Conservation (phyloP, 2,113 vertebrate genomes). For the Solea senegalensis region DNA sequence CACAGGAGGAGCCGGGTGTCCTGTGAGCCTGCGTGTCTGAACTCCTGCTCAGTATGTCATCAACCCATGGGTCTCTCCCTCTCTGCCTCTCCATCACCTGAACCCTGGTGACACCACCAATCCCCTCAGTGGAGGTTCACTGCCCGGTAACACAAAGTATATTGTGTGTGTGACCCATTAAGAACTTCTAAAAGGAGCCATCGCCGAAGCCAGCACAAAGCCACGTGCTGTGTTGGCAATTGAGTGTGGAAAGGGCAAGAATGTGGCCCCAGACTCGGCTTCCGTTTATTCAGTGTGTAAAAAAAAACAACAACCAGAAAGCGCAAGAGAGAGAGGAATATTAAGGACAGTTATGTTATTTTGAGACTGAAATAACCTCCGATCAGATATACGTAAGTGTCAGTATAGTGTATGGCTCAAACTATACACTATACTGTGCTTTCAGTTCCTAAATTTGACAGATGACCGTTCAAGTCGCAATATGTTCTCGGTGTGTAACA, state of each 20-base stretch:
- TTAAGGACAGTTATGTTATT: conserved; percentile 36
- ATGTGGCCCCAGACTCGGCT: conserved; percentile 66
- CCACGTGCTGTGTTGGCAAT: conserved; percentile 69
- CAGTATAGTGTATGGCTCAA: no score
- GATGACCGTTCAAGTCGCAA: no score
- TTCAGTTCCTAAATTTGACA: no score
- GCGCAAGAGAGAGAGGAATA: conserved; percentile 8
- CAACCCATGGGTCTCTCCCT: background rate
- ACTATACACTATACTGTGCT: no score
- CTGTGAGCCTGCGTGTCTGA: background rate
- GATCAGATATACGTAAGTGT: no score
- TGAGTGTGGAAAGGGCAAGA: conserved; percentile 67
- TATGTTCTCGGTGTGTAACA: no score
- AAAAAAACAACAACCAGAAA: background rate
- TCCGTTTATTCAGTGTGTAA: conserved; percentile 44
- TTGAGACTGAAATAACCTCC: background rate
- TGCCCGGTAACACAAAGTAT: conserved; percentile 51
- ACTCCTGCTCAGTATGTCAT: background rate
- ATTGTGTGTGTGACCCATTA: conserved; percentile 64
- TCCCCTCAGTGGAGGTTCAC: conserved; percentile 44
- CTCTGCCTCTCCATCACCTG: conserved; percentile 44
- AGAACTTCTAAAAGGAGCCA: conserved; percentile 58
- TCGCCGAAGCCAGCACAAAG: conserved; percentile 56
- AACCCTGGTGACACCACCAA: conserved; percentile 38
- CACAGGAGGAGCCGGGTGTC: conserved; percentile 4